A percentile compares a stretch with the other conserved stretches of the same genome.
Conservation (phyloP, 2,797 vertebrate species). For the Dipus sagitta region DNA sequence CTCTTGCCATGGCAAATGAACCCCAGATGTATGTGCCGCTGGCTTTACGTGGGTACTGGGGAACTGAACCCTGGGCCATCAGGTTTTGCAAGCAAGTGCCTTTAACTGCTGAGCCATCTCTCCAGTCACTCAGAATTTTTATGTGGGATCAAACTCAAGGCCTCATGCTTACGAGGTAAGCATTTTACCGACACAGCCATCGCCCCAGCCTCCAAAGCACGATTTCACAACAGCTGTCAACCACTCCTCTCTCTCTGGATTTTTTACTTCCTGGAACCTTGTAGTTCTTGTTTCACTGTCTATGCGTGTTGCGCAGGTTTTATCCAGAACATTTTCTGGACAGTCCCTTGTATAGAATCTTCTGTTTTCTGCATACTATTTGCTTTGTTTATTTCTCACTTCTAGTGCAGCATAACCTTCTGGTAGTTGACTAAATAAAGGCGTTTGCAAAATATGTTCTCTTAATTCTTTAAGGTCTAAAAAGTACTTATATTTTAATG, state of each 20-base stretch:
- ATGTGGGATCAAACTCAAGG: too few relatives aligned
- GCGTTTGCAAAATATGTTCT: not conserved
- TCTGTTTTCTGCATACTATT: not conserved
- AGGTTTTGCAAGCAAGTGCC: too few relatives aligned
- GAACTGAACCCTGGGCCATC: not conserved
- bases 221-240: not conserved
- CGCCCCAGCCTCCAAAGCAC: not conserved
- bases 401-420: not conserved
- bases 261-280: not conserved
- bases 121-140: too few relatives aligned
- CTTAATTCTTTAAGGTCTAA: conserved; percentile 9
- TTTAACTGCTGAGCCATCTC: too few relatives aligned
- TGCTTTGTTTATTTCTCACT: not conserved
- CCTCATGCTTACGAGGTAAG: too few relatives aligned
- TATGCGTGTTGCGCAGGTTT: not conserved
- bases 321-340: not conserved
- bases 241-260: not conserved
- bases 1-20: too few relatives aligned
- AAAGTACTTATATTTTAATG: not conserved
- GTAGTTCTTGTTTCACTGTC: not conserved
- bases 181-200: too few relatives aligned
- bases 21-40: too few relatives aligned
- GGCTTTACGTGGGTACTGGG: too few relatives aligned
- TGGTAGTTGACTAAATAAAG: not conserved
- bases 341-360: not conserved